Conservation (phyloP, 2,113 vertebrate genomes). For the Uria lomvia region DNA sequence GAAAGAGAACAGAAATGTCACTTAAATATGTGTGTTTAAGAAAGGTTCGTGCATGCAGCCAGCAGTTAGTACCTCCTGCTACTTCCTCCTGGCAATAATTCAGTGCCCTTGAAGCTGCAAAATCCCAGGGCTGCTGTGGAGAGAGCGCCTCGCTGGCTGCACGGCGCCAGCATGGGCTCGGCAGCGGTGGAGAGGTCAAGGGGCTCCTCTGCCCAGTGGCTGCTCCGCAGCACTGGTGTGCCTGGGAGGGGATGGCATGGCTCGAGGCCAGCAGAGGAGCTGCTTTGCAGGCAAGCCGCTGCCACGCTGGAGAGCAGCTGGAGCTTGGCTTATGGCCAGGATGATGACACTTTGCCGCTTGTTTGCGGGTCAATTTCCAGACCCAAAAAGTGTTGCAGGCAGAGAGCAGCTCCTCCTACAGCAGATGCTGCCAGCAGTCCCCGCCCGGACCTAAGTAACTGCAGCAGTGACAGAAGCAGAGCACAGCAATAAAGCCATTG, state of each 20-base stretch:
- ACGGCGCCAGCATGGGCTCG: fast-evolving
- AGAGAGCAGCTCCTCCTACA: not conserved
- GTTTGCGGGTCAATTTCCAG: not conserved
- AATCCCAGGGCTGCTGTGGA: not conserved
- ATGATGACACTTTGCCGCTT: not conserved
- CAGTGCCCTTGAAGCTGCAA: not conserved
- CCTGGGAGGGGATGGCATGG: not conserved
- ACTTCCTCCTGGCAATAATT: not conserved
- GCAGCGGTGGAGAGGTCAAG: fast-evolving
- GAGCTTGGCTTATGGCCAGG: not conserved
- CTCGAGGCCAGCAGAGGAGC: fast-evolving
- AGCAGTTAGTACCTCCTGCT: not conserved
- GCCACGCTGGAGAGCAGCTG: fast-evolving
- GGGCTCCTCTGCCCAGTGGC: not conserved
- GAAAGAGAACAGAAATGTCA: not conserved
- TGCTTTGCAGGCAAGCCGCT: fast-evolving
- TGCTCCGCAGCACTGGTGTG: fast-evolving
- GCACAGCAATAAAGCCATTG: not conserved
- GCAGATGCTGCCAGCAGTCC: not conserved
- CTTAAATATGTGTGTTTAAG: not conserved
- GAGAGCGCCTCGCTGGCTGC: fast-evolving
- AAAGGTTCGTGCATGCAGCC: not conserved
- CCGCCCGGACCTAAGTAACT: not conserved
- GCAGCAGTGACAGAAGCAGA: not conserved
- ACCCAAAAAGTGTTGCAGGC: not conserved